A percentile compares a stretch with the other conserved stretches of the same genome.
These are phyloP conservation scores for Theonella swinhoei DNA, from an alignment of 37 sponge, comb jelly and placozoan genomes.

Conservation along the genomic window DNA sequence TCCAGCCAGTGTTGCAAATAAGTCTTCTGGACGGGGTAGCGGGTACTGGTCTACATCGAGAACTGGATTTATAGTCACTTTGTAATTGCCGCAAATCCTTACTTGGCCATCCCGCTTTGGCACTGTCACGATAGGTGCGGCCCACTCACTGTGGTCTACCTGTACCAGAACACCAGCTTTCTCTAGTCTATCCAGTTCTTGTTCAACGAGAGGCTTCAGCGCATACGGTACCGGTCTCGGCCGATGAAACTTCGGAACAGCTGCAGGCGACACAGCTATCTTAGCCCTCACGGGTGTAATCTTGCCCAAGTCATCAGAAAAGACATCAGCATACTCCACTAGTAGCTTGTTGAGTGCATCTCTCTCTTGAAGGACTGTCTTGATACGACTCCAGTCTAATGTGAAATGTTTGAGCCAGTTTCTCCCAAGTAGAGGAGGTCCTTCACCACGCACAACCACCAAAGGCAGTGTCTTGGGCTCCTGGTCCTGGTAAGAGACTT, in stretches of 20 bases:
- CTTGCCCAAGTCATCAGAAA: conserved; percentile 24
- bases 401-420: conserved; percentile 6
- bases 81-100: conserved; percentile 31
- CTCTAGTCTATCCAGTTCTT: conserved; percentile 29
- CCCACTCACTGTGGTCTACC: conserved; percentile 20
- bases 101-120: conserved; percentile 22
- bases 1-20: conserved; percentile 27
- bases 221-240: conserved; percentile 28
- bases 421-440: conserved; percentile 15
- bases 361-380: neutral
- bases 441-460: conserved; percentile 5
- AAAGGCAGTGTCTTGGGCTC: neutral
- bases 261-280: conserved; percentile 8
- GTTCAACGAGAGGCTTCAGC: neutral
- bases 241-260: conserved; percentile 7
- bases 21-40: conserved; percentile 26
- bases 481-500: neutral
- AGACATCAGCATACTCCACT: conserved; percentile 26
- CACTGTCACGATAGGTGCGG: conserved; percentile 25
- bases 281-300: conserved; percentile 8
- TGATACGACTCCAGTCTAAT: conserved; percentile 17
- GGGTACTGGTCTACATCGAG: conserved; percentile 37
- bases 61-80: conserved; percentile 30
- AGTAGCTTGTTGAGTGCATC: neutral
- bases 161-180: conserved; percentile 3